Evolutionary conservation across 2,113 vertebrate species (phyloP).

Genomic region (Corapipo altera): DNA sequence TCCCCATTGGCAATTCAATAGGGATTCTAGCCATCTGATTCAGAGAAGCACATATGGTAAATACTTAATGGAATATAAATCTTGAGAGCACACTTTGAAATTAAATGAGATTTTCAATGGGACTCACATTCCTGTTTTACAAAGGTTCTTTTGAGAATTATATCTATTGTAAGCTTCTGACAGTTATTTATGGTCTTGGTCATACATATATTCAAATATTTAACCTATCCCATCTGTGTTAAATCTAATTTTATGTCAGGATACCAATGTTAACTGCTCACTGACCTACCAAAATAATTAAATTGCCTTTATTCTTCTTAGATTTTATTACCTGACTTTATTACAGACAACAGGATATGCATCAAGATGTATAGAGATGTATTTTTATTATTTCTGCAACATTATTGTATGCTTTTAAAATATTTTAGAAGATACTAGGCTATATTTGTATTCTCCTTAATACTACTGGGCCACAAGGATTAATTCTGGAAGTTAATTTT

Average conservation of each 20-base stretch:
- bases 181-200: conserved; percentile 51
- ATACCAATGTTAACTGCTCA: conserved; percentile 9
- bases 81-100: conserved; percentile 50
- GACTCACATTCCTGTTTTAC: background rate
- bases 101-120: conserved; percentile 50
- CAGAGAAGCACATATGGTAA: conserved; percentile 62
- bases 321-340: background rate
- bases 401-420: background rate
- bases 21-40: conserved; percentile 48
- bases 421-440: background rate
- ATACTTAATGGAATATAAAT: conserved; percentile 65
- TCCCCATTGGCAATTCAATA: conserved; percentile 13
- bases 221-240: conserved; percentile 55
- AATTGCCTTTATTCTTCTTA: conserved; percentile 7
- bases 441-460: background rate
- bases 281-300: conserved; percentile 38
- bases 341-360: background rate
- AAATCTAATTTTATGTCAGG: conserved; percentile 24
- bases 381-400: background rate
- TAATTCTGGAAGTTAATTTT: background rate
- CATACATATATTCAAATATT: background rate
- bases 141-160: conserved; percentile 40
- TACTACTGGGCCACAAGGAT: background rate
- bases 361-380: background rate
- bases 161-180: conserved; percentile 24